These are phyloP conservation scores for Desmodus rotundus DNA, from an alignment of 2,113 vertebrate species.

Conservation along the genomic window DNA sequence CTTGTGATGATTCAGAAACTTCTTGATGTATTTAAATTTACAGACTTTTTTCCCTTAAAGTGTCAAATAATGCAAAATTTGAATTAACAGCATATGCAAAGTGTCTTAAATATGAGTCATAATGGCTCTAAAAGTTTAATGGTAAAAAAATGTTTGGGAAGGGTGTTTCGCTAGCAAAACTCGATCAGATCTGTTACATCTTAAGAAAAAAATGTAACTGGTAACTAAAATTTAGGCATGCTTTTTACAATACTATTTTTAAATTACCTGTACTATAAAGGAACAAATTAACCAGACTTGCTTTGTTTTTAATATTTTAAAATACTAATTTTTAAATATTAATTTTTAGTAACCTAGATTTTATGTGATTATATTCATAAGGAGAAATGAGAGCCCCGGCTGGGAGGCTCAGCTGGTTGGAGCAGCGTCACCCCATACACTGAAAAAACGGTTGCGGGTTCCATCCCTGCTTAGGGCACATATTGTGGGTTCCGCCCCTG, in stretches of 20 bases:
- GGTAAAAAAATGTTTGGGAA: not conserved
- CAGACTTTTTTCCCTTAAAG: not conserved
- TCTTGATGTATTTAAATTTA: conserved; percentile 13
- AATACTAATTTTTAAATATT: not conserved
- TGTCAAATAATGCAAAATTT: conserved; percentile 1
- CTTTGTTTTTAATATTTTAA: conserved; percentile 7
- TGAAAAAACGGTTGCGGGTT: too few species aligned
- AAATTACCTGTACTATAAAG: not conserved
- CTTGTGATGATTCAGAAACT: conserved; percentile 31
- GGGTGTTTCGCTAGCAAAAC: not conserved
- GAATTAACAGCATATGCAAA: conserved; percentile 8
- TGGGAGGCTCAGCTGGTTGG: too few species aligned
- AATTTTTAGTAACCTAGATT: conserved; percentile 23
- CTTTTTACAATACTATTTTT: not conserved
- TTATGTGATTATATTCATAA: not conserved
- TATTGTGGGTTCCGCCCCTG: too few species aligned
- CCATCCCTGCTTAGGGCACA: too few species aligned
- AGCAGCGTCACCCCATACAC: too few species aligned
- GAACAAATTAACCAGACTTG: not conserved
- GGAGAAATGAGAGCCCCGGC: not conserved
- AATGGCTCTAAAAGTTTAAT: conserved; percentile 21
- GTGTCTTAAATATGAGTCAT: not conserved
- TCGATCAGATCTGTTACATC: not conserved
- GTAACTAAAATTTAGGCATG: not conserved
- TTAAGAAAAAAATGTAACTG: not conserved